These are phyloP conservation scores for Halcyon chelicuti DNA, from an alignment of 2,797 vertebrate genomes.

Conservation along the genomic window DNA sequence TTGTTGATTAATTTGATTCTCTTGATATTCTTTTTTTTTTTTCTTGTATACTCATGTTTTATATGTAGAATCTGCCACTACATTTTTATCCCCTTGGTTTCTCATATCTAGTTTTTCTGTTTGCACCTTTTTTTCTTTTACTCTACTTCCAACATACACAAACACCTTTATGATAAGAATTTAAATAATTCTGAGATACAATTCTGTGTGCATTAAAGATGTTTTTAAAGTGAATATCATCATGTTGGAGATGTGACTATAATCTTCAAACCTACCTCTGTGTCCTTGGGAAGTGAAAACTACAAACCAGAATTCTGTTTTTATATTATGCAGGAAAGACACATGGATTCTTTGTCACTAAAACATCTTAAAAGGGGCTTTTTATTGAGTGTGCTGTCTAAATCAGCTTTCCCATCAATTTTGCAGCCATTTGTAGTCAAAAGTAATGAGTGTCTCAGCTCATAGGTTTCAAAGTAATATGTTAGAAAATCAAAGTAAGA, in stretches of 20 bases:
- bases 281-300: conserved; percentile 13
- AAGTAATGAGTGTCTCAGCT: conserved; percentile 69
- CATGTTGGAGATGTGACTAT: background rate
- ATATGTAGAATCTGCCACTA: too few species aligned
- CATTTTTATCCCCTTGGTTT: background rate
- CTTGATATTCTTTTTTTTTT: too few species aligned
- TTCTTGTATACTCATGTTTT: too few species aligned
- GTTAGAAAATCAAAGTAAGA: conserved; percentile 76
- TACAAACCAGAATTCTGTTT: conserved; percentile 30
- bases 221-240: conserved; percentile 17
- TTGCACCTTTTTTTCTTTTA: background rate
- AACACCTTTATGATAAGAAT: background rate
- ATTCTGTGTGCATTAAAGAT: background rate
- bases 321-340: conserved; percentile 11
- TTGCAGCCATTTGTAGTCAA: conserved; percentile 69
- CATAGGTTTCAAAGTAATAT: conserved; percentile 69
- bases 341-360: conserved; percentile 25
- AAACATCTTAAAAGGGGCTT: conserved; percentile 36
- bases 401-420: conserved; percentile 73
- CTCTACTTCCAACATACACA: background rate
- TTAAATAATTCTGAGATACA: conserved; percentile 6
- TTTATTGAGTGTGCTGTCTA: conserved; percentile 62
- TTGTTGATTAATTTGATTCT: too few species aligned
- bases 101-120: background rate
- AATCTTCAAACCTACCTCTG: conserved; percentile 13